These are phyloP conservation scores for Porites lutea DNA, from an alignment of 64 coral and sea anemone genomes.

Conservation along the genomic window DNA sequence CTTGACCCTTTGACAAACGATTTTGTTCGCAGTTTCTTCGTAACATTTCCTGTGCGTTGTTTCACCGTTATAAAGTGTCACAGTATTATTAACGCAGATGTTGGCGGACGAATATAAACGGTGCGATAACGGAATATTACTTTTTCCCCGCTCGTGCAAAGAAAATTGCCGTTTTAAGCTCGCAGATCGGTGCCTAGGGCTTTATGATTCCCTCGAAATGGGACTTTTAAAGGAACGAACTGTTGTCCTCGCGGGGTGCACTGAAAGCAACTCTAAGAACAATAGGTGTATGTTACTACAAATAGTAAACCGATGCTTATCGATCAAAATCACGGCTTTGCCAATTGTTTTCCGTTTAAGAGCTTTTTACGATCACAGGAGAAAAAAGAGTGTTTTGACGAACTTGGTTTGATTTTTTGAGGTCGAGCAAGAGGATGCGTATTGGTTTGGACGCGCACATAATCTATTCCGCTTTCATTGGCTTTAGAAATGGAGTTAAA, in stretches of 20 bases:
- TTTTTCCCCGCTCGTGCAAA: slow-evolving; percentile 7
- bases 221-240: slow-evolving; percentile 56
- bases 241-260: slow-evolving; percentile 62
- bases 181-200: neutral
- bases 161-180: neutral
- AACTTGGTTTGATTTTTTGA: slow-evolving; percentile 3
- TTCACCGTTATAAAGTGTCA: slow-evolving; percentile 84
- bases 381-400: slow-evolving; percentile 8
- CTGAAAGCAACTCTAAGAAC: slow-evolving; percentile 71
- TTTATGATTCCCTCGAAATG: slow-evolving; percentile 16
- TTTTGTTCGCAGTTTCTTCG: slow-evolving; percentile 51
- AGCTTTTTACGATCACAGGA: slow-evolving; percentile 24
- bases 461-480: slow-evolving; percentile 30
- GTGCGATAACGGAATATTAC: slow-evolving; percentile 16
- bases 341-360: slow-evolving; percentile 65
- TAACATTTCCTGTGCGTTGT: slow-evolving; percentile 57
- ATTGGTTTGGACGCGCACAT: neutral
- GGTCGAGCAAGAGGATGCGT: neutral
- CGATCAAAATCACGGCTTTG: slow-evolving; percentile 65
- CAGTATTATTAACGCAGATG: slow-evolving; percentile 52
- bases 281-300: slow-evolving; percentile 85
- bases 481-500: slow-evolving; percentile 63
- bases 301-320: slow-evolving; percentile 90
- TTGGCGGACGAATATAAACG: neutral
- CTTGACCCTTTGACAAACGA: slow-evolving; percentile 72